phyloP scores from a whole-genome alignment of 2,113 vertebrate genomes.

The Gasterosteus aculeatus region DNA sequence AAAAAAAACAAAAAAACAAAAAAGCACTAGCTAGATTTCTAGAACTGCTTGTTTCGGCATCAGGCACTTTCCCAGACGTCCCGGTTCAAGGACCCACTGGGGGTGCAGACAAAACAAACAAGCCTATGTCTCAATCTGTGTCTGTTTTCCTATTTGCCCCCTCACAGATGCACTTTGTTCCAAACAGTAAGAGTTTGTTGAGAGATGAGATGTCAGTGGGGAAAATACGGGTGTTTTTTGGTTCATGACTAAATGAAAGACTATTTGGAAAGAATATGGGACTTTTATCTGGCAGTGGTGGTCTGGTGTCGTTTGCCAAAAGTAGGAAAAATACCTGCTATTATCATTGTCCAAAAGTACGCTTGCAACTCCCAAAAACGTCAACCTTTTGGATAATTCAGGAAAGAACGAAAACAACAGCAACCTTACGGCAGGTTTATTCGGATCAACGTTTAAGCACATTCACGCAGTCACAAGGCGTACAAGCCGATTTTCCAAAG shows the following conservation, averaged over 20 bases:
- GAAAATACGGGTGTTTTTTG: constrained; percentile 17
- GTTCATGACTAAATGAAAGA: not conserved
- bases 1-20: not conserved
- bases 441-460: not conserved
- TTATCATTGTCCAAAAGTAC: not conserved
- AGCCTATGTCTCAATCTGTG: constrained; percentile 4
- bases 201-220: not conserved
- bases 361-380: not conserved
- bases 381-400: not conserved
- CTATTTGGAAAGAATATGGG: constrained; percentile 20
- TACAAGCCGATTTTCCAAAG: not conserved
- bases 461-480: not conserved
- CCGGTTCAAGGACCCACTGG: constrained; percentile 40
- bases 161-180: not conserved
- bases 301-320: constrained; percentile 10
- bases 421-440: not conserved
- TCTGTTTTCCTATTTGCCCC: not conserved
- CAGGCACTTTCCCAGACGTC: constrained; percentile 25
- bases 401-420: not conserved
- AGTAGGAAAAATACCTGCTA: constrained; percentile 1
- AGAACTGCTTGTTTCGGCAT: constrained; percentile 17
- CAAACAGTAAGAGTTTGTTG: constrained; percentile 9
- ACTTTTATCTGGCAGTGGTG: constrained; percentile 14
- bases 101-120: constrained; percentile 51
- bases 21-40: constrained; percentile 15